These are phyloP conservation scores for Acronicta leporina DNA, from an alignment of 2,888 invertebrate genomes.

Conservation along the genomic window DNA sequence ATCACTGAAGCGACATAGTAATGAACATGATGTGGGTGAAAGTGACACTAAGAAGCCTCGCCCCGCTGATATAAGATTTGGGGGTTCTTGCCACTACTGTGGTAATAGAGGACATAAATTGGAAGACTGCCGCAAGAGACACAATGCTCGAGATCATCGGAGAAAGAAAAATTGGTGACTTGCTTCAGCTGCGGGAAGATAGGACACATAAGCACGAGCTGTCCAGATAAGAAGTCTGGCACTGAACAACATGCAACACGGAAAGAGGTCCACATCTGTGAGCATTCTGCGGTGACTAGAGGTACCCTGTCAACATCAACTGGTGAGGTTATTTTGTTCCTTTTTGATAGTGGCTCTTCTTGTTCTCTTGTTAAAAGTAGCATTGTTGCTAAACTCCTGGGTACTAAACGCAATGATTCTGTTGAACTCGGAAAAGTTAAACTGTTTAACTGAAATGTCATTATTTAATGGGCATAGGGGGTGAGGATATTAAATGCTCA, in stretches of 20 bases:
- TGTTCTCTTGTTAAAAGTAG: conserved; percentile 5
- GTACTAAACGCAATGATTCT: not conserved
- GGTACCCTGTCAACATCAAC: conserved; percentile 9
- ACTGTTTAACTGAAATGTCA: too few species aligned
- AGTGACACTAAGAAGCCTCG: too few species aligned
- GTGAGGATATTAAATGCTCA: not conserved
- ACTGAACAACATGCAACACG: not conserved
- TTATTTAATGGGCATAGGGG: conserved; percentile 7
- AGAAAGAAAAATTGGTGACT: not conserved
- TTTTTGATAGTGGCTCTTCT: conserved; percentile 21
- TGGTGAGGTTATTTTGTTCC: conserved; percentile 22
- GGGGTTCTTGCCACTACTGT: not conserved
- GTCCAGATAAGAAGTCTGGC: conserved; percentile 6
- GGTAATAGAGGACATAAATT: not conserved
- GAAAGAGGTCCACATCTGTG: conserved; percentile 32
- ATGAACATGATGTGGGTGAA: not conserved
- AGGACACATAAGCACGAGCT: conserved; percentile 19
- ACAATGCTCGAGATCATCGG: not conserved
- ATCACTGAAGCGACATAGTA: not conserved
- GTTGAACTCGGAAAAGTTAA: too few species aligned
- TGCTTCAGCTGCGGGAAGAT: conserved; percentile 20
- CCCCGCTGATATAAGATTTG: too few species aligned
- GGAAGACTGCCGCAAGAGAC: not conserved
- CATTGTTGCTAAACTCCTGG: not conserved
- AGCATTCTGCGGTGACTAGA: not conserved